Evolutionary conservation across 2,113 vertebrate species (phyloP), one percentile per base, ranked within the genome.

Genomic region (Perognathus longimembris): DNA sequence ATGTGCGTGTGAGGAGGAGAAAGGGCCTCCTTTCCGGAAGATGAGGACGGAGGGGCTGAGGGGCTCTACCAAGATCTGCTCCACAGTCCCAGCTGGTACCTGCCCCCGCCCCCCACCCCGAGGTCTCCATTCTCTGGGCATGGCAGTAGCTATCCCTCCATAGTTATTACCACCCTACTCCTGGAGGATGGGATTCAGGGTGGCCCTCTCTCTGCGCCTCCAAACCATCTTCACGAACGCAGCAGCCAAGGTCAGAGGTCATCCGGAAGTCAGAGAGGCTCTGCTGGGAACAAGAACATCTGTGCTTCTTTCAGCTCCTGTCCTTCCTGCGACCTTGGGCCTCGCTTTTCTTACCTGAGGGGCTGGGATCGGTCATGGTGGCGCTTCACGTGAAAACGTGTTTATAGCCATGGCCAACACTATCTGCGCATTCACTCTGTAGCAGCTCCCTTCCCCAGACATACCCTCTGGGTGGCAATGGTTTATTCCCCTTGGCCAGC

Each of bases 391-490:
- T n/a, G 32, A 69, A n/a, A 67, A 54, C 5, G 30, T 18, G 0
- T 22, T 64, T 40, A 64, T 14, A 64, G 1, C 4, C 8, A 42
- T 0, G 3, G 18, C 77, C 30, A 2, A 28, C 8, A 11, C n/a
- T 54, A 2, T 26, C 8, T 1, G 79, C 74, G 30, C 0, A 0
- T 59, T 80, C 30, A 9, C 21, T 20, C 2, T 0, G 34, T 28
- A 1, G n/a, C 4, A 5, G 59, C 40, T 0, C 4, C 64, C 69
- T 59, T 4, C 18, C n/a, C 11, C 1, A 6, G 24, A 1, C 3
- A n/a, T n/a, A 14, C 54, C 12, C 54, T 54, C 71, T 26, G 32
- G 0, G 14, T 3, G 3, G 24, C 10, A 3, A n/a, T 14, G 24
- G 24, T 28, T 54, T 32, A 1, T 40, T 36, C 22, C 34, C 24